Conservation (phyloP, 2,113 vertebrate species). For the Aleadryas rufinucha region DNA sequence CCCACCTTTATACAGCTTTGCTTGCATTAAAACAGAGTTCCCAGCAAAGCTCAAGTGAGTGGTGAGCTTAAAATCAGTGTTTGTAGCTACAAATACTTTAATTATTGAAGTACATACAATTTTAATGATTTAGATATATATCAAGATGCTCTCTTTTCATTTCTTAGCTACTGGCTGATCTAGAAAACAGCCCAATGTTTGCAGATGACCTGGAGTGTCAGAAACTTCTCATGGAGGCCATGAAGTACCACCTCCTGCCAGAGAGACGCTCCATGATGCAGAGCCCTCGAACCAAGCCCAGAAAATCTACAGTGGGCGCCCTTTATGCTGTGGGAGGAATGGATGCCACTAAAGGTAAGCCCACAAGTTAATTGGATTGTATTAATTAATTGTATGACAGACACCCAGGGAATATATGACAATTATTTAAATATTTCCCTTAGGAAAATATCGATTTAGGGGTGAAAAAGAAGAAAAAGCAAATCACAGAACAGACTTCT, state of each 20-base stretch:
- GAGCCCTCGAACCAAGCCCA: slow-evolving; percentile 92
- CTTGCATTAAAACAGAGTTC: neutral
- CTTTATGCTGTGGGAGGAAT: slow-evolving; percentile 96
- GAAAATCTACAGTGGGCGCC: slow-evolving; percentile 96
- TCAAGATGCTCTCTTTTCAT: neutral
- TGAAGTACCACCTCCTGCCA: slow-evolving; percentile 97
- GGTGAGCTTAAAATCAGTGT: neutral
- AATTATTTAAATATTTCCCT: neutral
- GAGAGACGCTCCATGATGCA: slow-evolving; percentile 93
- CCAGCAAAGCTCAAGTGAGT: neutral
- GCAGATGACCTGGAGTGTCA: slow-evolving; percentile 92
- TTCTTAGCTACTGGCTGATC: slow-evolving; percentile 88
- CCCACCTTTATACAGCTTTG: neutral
- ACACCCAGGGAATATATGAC: rapidly evolving
- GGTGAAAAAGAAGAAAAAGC: neutral
- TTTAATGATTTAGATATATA: neutral
- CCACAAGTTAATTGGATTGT: neutral
- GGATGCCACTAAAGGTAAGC: slow-evolving; percentile 90
- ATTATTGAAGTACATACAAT: neutral
- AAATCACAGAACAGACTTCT: neutral
- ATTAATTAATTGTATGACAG: neutral
- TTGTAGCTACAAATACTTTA: neutral
- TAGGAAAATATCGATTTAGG: neutral
- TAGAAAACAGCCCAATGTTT: slow-evolving; percentile 96
- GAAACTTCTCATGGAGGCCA: slow-evolving; percentile 96